Conservation (phyloP, 2,888 invertebrate species). For the Campoplex nolae region DNA sequence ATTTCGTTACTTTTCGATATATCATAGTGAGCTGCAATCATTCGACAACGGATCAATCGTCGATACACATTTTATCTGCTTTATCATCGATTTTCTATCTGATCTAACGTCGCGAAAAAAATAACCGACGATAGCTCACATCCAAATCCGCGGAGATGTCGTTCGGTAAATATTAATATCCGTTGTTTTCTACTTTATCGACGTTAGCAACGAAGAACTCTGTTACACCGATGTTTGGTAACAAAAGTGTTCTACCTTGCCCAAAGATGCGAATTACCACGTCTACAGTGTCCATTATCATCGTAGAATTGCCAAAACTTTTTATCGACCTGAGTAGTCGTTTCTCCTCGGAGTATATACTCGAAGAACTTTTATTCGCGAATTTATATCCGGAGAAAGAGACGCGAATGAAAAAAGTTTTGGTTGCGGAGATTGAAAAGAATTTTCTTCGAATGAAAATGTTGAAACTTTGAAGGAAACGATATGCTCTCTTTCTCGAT, state of each 20-base stretch:
- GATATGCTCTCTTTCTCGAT: too few relatives aligned
- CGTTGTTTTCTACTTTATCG: slow-evolving; percentile 57
- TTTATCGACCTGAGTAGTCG: slow-evolving; percentile 10
- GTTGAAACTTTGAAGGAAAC: background rate
- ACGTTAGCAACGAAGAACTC: slow-evolving; percentile 6
- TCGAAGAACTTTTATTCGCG: background rate
- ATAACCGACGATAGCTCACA: slow-evolving; percentile 5
- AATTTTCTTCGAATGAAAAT: background rate
- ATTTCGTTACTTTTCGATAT: background rate
- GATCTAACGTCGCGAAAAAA: slow-evolving; percentile 11
- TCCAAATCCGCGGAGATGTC: background rate
- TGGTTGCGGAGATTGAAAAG: background rate
- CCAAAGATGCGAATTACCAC: background rate
- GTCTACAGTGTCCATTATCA: slow-evolving; percentile 51
- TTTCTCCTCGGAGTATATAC: too few relatives aligned
- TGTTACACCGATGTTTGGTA: background rate
- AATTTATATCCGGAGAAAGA: background rate
- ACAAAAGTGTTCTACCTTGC: slow-evolving; percentile 37
- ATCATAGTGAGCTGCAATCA: background rate
- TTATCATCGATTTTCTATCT: slow-evolving; percentile 42
- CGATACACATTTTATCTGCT: background rate
- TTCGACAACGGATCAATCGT: background rate
- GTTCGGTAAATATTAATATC: background rate
- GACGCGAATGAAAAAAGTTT: background rate
- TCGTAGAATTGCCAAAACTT: slow-evolving; percentile 34